Conservation (phyloP, 1,140 invertebrate species). For the Hestina assimilis region DNA sequence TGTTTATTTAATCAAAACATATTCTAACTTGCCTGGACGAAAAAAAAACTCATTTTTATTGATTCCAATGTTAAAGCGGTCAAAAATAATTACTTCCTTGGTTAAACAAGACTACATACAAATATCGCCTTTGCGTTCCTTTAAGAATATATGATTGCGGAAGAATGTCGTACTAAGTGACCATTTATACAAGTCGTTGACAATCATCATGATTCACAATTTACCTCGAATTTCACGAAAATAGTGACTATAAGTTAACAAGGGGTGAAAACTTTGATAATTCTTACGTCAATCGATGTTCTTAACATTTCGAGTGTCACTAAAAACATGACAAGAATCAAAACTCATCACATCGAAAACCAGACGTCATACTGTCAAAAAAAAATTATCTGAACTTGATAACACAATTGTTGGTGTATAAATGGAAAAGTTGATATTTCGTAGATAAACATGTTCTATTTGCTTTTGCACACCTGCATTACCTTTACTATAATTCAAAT, state of each 20-base stretch:
- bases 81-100: conserved; percentile 44
- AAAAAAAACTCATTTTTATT: conserved; percentile 25
- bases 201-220: conserved; percentile 53
- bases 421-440: too few species aligned
- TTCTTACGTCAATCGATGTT: too few species aligned
- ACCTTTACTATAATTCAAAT: too few species aligned
- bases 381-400: too few species aligned
- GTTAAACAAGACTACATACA: conserved; percentile 25
- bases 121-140: conserved; percentile 25
- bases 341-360: too few species aligned
- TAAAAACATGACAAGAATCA: too few species aligned
- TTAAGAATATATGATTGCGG: conserved; percentile 41
- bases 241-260: conserved; percentile 13
- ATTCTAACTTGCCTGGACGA: conserved; percentile 17
- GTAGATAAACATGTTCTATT: too few species aligned
- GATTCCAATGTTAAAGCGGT: conserved; percentile 36
- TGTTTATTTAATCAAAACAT: conserved; percentile 18
- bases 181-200: conserved; percentile 50
- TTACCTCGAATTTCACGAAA: conserved; percentile 38
- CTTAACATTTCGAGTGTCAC: too few species aligned
- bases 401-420: too few species aligned
- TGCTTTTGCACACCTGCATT: too few species aligned
- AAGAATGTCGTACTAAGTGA: conserved; percentile 52
- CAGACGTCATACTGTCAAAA: too few species aligned
- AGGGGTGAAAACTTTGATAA: too few species aligned